phyloP scores from a whole-genome alignment of 1,140 invertebrate genomes.

The Drosophila saltans region DNA sequence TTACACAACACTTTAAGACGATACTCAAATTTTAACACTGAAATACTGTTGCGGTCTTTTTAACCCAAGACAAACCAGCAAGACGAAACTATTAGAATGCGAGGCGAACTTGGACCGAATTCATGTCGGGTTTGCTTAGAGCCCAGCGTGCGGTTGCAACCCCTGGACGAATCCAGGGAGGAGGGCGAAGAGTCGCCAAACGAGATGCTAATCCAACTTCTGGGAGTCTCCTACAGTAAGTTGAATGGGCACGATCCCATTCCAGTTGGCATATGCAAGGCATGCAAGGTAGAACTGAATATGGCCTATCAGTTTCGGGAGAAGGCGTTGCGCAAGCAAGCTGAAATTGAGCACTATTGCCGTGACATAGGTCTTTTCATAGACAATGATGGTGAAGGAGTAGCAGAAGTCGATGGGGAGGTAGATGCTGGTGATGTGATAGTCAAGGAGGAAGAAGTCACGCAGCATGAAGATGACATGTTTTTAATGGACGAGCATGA shows the following conservation, averaged over 20 bases:
- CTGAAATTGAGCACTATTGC: conserved; percentile 56
- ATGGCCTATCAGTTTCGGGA: conserved; percentile 77
- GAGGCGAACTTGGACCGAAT: conserved; percentile 64
- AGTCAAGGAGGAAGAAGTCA: conserved; percentile 58
- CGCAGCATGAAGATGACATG: conserved; percentile 59
- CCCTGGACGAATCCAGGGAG: conserved; percentile 66
- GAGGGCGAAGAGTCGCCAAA: conserved; percentile 77
- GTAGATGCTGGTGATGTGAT: conserved; percentile 54
- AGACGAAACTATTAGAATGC: conserved; percentile 39
- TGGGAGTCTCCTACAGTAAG: conserved; percentile 68
- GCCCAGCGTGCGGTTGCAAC: conserved; percentile 54
- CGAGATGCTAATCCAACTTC: conserved; percentile 71
- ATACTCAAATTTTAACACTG: conserved; percentile 74
- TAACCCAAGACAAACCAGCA: conserved; percentile 47
- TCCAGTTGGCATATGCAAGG: conserved; percentile 71
- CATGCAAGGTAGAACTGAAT: conserved; percentile 72
- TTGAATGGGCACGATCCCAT: conserved; percentile 61
- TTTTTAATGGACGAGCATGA: conserved; percentile 52
- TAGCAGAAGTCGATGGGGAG: conserved; percentile 7
- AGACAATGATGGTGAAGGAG: conserved; percentile 2
- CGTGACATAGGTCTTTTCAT: conserved; percentile 51
- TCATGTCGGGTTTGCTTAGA: conserved; percentile 72
- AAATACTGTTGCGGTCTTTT: conserved; percentile 68
- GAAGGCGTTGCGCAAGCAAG: conserved; percentile 66
- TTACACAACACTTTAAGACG: conserved; percentile 70